phyloP scores from a whole-genome alignment of 1,140 invertebrate genomes.

The Papilio machaon region DNA sequence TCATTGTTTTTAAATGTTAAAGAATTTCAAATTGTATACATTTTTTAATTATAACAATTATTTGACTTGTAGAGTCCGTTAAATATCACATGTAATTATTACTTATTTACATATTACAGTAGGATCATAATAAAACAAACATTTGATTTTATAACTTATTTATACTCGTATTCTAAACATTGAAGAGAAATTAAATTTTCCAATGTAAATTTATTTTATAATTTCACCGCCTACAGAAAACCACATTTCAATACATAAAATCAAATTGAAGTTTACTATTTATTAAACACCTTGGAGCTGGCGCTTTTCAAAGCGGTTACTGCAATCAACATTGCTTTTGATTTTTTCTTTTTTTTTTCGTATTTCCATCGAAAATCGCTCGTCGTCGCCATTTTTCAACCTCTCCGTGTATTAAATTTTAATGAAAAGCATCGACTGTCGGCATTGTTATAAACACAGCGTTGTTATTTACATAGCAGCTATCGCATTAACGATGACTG shows the following conservation, averaged over 20 bases:
- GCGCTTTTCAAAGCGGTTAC: not conserved
- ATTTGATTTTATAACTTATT: too few relatives aligned
- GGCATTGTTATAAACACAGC: slow-evolving; percentile 70
- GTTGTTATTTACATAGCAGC: slow-evolving; percentile 74
- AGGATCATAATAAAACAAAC: too few relatives aligned
- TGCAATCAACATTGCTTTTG: slow-evolving; percentile 30
- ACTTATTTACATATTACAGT: too few relatives aligned
- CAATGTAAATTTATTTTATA: not conserved
- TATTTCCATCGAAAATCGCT: slow-evolving; percentile 29
- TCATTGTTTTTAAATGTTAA: not conserved
- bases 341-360: not conserved
- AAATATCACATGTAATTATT: too few relatives aligned
- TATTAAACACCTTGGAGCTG: not conserved
- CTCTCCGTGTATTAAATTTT: slow-evolving; percentile 67
- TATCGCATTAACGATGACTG: slow-evolving; percentile 79
- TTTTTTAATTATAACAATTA: not conserved
- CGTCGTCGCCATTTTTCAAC: slow-evolving; percentile 49
- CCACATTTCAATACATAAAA: not conserved
- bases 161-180: not conserved
- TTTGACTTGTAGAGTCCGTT: not conserved
- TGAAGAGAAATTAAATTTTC: not conserved
- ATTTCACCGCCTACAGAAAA: not conserved
- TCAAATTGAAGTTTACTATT: not conserved
- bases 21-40: not conserved
- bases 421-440: slow-evolving; percentile 67